These are phyloP conservation scores for Drosophila paulistorum DNA, from an alignment of 1,140 invertebrate genomes.

Conservation along the genomic window DNA sequence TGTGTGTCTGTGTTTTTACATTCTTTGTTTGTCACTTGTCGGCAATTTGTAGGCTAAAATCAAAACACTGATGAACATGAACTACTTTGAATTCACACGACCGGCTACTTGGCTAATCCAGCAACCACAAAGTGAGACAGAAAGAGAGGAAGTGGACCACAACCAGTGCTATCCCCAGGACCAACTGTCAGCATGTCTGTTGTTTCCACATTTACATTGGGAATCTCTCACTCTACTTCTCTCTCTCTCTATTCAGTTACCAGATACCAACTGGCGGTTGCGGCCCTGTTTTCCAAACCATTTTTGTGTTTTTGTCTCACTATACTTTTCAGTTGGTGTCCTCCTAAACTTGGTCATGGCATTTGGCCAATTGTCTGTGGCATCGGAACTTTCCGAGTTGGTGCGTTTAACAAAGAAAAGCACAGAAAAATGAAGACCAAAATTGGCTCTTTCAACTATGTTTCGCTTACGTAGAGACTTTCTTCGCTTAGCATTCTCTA, in stretches of 20 bases:
- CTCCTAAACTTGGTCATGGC: slow-evolving; percentile 31
- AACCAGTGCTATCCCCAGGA: slow-evolving; percentile 1
- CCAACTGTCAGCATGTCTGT: slow-evolving; percentile 19
- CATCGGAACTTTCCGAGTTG: slow-evolving; percentile 48
- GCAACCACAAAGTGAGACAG: slow-evolving; percentile 10
- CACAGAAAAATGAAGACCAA: slow-evolving; percentile 10
- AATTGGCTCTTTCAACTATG: slow-evolving; percentile 13
- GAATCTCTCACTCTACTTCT: neutral
- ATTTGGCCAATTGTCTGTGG: slow-evolving; percentile 60
- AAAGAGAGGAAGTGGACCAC: slow-evolving; percentile 5
- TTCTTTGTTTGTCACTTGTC: slow-evolving; percentile 21
- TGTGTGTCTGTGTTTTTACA: slow-evolving; percentile 2
- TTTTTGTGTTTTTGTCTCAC: slow-evolving; percentile 46
- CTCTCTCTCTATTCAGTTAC: slow-evolving; percentile 9
- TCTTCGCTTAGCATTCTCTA: slow-evolving; percentile 31
- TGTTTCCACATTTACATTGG: slow-evolving; percentile 47
- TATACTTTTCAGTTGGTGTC: slow-evolving; percentile 24
- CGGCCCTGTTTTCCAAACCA: slow-evolving; percentile 54
- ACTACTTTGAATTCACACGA: slow-evolving; percentile 51
- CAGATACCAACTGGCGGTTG: slow-evolving; percentile 55
- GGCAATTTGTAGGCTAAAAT: slow-evolving; percentile 55
- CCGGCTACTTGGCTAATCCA: slow-evolving; percentile 52
- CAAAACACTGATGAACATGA: slow-evolving; percentile 53
- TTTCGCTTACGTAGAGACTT: slow-evolving; percentile 26
- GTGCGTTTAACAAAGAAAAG: slow-evolving; percentile 31